phyloP scores from a whole-genome alignment of 2,888 invertebrate species.

The Drosophila aldrichi region DNA sequence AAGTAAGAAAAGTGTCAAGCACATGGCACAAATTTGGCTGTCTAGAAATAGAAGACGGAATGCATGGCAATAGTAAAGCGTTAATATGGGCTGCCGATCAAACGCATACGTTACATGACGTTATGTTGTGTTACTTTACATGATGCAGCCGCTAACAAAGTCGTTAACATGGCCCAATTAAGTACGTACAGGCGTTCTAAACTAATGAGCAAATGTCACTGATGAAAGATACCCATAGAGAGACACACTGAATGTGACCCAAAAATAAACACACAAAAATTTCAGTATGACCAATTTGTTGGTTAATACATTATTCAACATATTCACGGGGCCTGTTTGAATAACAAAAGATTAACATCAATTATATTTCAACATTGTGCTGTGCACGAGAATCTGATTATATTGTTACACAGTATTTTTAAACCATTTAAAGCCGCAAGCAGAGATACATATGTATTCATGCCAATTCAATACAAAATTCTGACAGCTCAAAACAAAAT shows the following conservation, averaged over 20 bases:
- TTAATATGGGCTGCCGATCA: slow-evolving; percentile 3
- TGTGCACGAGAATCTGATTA: slow-evolving; percentile 20
- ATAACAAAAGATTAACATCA: slow-evolving; percentile 46
- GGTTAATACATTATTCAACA: slow-evolving; percentile 45
- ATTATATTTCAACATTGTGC: slow-evolving; percentile 35
- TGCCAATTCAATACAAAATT: slow-evolving; percentile 19
- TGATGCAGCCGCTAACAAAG: slow-evolving; percentile 50
- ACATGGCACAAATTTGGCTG: slow-evolving; percentile 57
- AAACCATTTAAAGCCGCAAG: slow-evolving; percentile 23
- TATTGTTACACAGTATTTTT: slow-evolving; percentile 30
- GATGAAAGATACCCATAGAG: slow-evolving; percentile 7
- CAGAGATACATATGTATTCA: slow-evolving; percentile 13
- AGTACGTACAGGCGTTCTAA: slow-evolving; percentile 6
- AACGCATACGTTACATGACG: slow-evolving; percentile 43
- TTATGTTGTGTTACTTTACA: slow-evolving; percentile 8
- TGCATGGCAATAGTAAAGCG: slow-evolving; percentile 29
- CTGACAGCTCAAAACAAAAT: slow-evolving; percentile 2
- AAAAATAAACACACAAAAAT: slow-evolving; percentile 18
- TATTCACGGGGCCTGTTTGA: not conserved
- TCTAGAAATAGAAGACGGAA: slow-evolving; percentile 60
- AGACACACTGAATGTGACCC: not conserved
- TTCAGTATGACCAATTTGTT: slow-evolving; percentile 29
- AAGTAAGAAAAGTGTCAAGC: slow-evolving; percentile 39
- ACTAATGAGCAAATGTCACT: slow-evolving; percentile 24
- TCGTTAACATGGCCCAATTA: slow-evolving; percentile 9